Conservation (phyloP, 2,888 invertebrate genomes). For the Lissocephala sabroskyi region DNA sequence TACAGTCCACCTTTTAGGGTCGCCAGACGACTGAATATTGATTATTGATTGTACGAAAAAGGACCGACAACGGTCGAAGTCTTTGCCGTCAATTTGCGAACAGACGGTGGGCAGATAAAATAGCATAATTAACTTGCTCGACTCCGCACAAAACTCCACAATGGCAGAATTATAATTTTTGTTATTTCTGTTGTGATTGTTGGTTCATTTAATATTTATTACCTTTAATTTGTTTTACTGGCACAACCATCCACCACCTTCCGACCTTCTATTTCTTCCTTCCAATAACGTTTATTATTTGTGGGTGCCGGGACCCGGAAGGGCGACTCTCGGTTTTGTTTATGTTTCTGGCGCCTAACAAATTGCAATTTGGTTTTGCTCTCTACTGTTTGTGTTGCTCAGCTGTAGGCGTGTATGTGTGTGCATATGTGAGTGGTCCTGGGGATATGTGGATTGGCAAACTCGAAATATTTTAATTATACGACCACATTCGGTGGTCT, state of each 20-base stretch:
- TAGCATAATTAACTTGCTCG: constrained; percentile 2
- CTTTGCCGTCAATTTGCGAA: no score
- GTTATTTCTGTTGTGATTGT: not conserved
- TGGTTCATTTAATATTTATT: constrained; percentile 3
- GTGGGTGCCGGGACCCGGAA: constrained; percentile 24
- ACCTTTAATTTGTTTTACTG: constrained; percentile 1
- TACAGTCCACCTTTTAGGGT: no score
- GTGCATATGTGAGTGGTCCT: no score
- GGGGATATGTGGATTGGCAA: no score
- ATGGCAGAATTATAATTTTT: not conserved
- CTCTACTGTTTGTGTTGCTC: not conserved
- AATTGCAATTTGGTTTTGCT: constrained; percentile 20
- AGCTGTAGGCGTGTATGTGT: constrained; percentile 4
- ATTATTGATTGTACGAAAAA: no score
- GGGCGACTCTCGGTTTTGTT: constrained; percentile 22
- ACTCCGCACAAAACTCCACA: not conserved
- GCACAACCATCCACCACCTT: not conserved
- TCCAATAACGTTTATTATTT: no score
- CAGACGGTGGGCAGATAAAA: no score
- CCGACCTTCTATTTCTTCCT: no score
- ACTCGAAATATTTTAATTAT: no score
- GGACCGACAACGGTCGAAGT: no score
- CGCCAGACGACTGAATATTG: no score
- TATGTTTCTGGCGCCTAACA: constrained; percentile 4
- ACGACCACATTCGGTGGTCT: no score